These are phyloP conservation scores for Oncorhynchus nerka DNA, from an alignment of 2,113 vertebrate species.

Conservation along the genomic window DNA sequence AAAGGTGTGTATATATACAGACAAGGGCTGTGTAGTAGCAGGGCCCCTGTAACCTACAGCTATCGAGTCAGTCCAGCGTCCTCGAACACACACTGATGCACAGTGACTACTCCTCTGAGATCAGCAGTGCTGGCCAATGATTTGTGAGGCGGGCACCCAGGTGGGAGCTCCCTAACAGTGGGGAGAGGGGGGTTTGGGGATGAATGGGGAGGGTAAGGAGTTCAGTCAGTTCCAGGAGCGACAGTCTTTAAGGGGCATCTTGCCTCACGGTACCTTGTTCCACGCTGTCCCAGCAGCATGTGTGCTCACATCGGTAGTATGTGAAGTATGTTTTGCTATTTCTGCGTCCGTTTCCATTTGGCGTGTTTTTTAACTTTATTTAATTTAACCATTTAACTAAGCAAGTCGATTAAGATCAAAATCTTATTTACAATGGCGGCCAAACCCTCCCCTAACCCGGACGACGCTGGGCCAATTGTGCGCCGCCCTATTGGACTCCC, in stretches of 20 bases:
- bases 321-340: too few relatives aligned
- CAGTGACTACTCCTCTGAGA: conserved; percentile 27
- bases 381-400: too few relatives aligned
- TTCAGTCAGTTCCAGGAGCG: not conserved
- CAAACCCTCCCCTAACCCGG: too few relatives aligned
- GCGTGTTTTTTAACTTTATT: too few relatives aligned
- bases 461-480: too few relatives aligned
- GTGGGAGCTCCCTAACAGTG: conserved; percentile 22
- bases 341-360: too few relatives aligned
- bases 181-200: not conserved
- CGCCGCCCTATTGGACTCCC: too few relatives aligned
- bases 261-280: not conserved
- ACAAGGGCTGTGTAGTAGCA: too few relatives aligned
- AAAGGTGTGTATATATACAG: not conserved
- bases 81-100: conserved; percentile 34
- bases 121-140: conserved; percentile 49
- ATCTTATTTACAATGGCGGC: too few relatives aligned
- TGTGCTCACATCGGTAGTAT: too few relatives aligned
- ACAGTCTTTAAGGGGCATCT: not conserved
- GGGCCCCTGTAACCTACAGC: too few relatives aligned
- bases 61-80: not conserved
- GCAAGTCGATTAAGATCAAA: too few relatives aligned
- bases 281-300: not conserved
- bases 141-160: conserved; percentile 48
- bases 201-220: not conserved